These are phyloP conservation scores for Phortica variegata DNA, from an alignment of 1,140 invertebrate species.

Conservation along the genomic window DNA sequence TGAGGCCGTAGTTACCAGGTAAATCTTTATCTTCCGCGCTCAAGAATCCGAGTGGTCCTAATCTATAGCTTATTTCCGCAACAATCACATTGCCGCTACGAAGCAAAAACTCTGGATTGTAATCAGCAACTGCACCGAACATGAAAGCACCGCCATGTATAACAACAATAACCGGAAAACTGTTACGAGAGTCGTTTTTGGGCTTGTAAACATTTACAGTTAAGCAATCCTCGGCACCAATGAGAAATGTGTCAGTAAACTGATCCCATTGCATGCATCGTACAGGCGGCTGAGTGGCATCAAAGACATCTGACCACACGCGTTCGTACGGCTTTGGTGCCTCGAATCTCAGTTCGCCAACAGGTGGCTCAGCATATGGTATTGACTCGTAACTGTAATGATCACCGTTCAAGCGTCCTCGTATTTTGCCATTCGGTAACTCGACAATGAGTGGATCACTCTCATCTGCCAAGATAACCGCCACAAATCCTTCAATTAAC, in stretches of 20 bases:
- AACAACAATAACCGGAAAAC: constrained; percentile 56
- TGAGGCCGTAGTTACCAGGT: constrained; percentile 66
- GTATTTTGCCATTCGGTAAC: constrained; percentile 39
- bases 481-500: too few species aligned
- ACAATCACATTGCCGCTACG: constrained; percentile 62
- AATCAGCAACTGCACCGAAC: constrained; percentile 56
- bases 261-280: constrained; percentile 27
- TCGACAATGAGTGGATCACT: constrained; percentile 14
- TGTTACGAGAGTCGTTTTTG: constrained; percentile 17
- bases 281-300: constrained; percentile 17
- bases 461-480: too few species aligned
- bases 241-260: constrained; percentile 16
- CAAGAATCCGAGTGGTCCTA: constrained; percentile 65
- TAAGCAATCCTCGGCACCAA: constrained; percentile 51
- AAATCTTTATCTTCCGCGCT: constrained; percentile 61
- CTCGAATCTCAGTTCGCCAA: constrained; percentile 55
- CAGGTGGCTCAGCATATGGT: constrained; percentile 58
- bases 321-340: constrained; percentile 46
- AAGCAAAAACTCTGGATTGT: constrained; percentile 62
- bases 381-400: constrained; percentile 59
- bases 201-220: constrained; percentile 51
- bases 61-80: constrained; percentile 65
- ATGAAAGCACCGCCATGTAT: constrained; percentile 60
- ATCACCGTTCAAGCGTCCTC: constrained; percentile 57
- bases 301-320: constrained; percentile 17